These are phyloP conservation scores for Leucopsar rothschildi DNA, from an alignment of 2,113 vertebrate species.

Conservation along the genomic window DNA sequence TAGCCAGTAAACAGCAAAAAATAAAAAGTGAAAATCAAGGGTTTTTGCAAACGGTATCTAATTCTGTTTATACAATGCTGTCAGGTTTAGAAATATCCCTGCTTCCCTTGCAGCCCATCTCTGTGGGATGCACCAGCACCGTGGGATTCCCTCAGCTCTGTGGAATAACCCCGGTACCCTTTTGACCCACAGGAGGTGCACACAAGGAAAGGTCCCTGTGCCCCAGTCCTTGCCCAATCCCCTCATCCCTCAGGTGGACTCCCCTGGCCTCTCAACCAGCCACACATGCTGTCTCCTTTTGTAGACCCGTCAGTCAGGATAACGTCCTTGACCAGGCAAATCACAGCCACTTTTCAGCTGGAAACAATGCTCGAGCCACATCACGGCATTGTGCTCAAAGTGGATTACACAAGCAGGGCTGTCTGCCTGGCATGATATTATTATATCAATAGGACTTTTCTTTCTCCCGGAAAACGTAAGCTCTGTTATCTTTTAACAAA, in stretches of 20 bases:
- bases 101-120: neutral
- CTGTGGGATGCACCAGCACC: neutral
- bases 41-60: neutral
- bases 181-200: neutral
- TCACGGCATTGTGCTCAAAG: constrained; percentile 56
- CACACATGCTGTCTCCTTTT: constrained; percentile 45
- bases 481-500: constrained; percentile 62
- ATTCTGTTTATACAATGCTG: neutral
- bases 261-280: neutral
- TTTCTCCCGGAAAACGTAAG: constrained; percentile 51
- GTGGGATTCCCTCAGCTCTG: fast-evolving
- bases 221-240: neutral
- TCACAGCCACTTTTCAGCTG: constrained; percentile 61
- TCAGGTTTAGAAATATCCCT: neutral
- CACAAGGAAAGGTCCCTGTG: fast-evolving
- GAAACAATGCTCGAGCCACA: constrained; percentile 56
- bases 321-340: constrained; percentile 47
- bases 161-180: neutral
- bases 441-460: constrained; percentile 63
- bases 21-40: neutral
- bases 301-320: constrained; percentile 62
- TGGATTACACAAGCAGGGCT: constrained; percentile 60
- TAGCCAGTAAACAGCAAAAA: neutral
- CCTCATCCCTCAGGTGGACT: constrained; percentile 32
- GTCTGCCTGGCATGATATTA: constrained; percentile 69